Evolutionary conservation across 2,888 invertebrate species (phyloP), one percentile per base, ranked within the genome.

Genomic region (Orthosia incerta): DNA sequence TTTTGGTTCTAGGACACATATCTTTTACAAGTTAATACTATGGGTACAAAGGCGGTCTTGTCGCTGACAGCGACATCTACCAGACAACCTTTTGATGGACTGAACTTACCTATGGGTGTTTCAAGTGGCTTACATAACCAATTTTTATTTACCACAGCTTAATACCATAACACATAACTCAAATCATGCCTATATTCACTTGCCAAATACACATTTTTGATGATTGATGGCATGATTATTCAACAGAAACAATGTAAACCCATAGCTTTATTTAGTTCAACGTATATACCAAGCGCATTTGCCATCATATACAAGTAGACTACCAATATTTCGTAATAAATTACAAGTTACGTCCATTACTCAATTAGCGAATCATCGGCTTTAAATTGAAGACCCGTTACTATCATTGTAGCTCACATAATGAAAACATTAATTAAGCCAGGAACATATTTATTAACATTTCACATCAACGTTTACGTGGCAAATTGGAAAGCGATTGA

Each of bases 291-390:
- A 26, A 53, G 11, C 23, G 26, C 48, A 18, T 53, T 59, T 9
- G 16, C 16, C 53, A 26, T 26, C 3, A 3, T 50, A 16, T 26
- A 48, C 26, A 53, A 50, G 15, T 31, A 65, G 18, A 18, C 51
- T 64, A 39, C 5, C 4, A 9, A 15, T 45, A 60, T 64, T 46
- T 70, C 20, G 26, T 62, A 56, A n/a, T n/a, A n/a, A n/a, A 71
- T 66, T 66, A 55, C 15, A 4, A 59, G 23, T 45, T 26, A 57
- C 53, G 62, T 59, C 16, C 31, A 76, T 74, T 69, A 74, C 51
- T 55, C 61, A 74, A 74, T 78, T 79, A 78, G 23, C 53, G 57
- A 61, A 80, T 80, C 50, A 67, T 48, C 23, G 13, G 48, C 12
- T 55, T 75, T 16, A 71, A 39, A 75, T 46, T 59, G 26, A 46